phyloP scores from a whole-genome alignment of 1,140 invertebrate species.

The Frieseomelitta varia region DNA sequence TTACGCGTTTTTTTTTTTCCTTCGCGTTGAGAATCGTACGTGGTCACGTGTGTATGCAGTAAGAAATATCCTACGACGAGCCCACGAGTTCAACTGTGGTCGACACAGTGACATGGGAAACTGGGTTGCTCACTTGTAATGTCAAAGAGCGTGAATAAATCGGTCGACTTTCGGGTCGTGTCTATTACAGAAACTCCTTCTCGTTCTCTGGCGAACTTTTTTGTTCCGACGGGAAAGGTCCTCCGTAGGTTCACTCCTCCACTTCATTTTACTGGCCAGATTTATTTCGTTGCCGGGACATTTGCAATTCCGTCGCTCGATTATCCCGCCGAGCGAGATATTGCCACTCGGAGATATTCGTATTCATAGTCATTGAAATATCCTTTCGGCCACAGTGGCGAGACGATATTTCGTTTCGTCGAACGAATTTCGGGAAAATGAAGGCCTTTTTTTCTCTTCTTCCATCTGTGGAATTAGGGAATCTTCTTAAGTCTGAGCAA shows the following conservation, averaged over 20 bases:
- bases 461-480: too few species aligned
- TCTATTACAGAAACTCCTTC: not conserved
- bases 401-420: too few species aligned
- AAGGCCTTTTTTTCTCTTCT: too few species aligned
- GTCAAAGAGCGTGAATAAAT: slow-evolving; percentile 20
- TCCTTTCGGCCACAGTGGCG: too few species aligned
- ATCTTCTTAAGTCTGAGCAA: too few species aligned
- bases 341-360: too few species aligned
- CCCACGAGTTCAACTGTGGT: too few species aligned
- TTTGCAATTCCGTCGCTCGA: slow-evolving; percentile 29
- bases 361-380: too few species aligned
- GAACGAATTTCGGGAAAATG: too few species aligned
- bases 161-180: not conserved
- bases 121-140: slow-evolving; percentile 10
- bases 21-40: too few species aligned
- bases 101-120: slow-evolving; percentile 9
- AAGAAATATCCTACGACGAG: not conserved
- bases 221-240: not conserved
- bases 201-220: too few species aligned
- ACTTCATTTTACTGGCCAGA: not conserved
- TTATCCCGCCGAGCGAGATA: not conserved
- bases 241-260: not conserved
- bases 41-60: not conserved
- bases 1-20: not conserved
- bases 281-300: not conserved